These are phyloP conservation scores for Todiramphus saurophagus DNA, from an alignment of 2,113 vertebrate genomes.

Conservation along the genomic window DNA sequence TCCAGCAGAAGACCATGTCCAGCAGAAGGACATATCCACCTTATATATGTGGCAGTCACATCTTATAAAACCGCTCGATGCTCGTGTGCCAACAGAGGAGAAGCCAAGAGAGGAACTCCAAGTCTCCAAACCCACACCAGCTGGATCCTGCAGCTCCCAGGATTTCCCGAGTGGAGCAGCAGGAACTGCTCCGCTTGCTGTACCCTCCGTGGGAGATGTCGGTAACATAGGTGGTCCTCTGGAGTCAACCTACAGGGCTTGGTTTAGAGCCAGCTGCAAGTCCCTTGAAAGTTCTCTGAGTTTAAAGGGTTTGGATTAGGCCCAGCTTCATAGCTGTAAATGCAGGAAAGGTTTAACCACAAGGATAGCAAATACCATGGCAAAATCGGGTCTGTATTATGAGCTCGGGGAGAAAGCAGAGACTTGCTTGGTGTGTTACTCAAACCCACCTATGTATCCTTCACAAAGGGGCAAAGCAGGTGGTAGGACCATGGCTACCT, in stretches of 20 bases:
- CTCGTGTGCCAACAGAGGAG: background rate
- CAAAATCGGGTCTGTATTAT: background rate
- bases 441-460: background rate
- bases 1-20: background rate
- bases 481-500: background rate
- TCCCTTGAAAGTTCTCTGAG: background rate
- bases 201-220: background rate
- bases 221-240: background rate
- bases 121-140: background rate
- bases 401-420: background rate
- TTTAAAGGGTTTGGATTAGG: background rate
- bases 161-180: background rate
- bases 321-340: background rate
- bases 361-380: background rate
- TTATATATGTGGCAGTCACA: background rate
- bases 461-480: background rate
- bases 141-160: background rate
- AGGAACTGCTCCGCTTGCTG: background rate
- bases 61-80: background rate
- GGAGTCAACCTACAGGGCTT: background rate
- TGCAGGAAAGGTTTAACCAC: background rate
- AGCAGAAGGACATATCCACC: background rate
- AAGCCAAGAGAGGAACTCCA: background rate
- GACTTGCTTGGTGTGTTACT: background rate
- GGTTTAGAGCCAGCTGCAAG: background rate